Evolutionary conservation across 23 tunicate genomes (phyloP).

Genomic region (Phallusia fumigata): DNA sequence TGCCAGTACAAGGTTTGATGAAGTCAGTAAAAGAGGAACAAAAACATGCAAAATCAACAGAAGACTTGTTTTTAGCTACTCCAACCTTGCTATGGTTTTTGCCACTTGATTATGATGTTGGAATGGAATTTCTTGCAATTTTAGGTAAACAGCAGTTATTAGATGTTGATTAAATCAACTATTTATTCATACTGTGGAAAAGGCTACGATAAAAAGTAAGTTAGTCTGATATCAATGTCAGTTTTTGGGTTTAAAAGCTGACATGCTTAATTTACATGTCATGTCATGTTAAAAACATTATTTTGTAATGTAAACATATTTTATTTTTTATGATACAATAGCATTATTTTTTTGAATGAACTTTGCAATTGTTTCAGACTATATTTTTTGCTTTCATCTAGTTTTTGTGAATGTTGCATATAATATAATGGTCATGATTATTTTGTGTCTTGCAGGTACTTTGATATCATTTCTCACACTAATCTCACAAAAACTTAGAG

Average conservation of each 20-base stretch:
- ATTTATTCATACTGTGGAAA: too few species aligned
- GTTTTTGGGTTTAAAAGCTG: too few species aligned
- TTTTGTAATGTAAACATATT: too few species aligned
- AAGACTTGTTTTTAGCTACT: constrained; percentile 34
- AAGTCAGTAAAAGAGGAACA: constrained; percentile 10
- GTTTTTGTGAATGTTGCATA: too few species aligned
- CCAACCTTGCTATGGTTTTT: constrained; percentile 68
- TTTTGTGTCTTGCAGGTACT: constrained; percentile 43
- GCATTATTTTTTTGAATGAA: too few species aligned
- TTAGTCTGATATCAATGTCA: too few species aligned
- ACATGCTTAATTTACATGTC: too few species aligned
- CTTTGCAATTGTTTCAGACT: too few species aligned
- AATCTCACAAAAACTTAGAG: constrained; percentile 36
- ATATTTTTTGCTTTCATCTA: too few species aligned
- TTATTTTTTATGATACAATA: too few species aligned
- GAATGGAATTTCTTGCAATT: constrained; percentile 43
- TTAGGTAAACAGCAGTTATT: constrained; percentile 44
- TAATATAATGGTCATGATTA: not conserved
- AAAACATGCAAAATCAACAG: constrained; percentile 41
- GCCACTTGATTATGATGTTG: constrained; percentile 33
- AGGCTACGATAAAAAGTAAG: too few species aligned
- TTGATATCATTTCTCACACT: constrained; percentile 49
- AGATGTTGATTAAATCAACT: not conserved
- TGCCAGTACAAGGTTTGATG: constrained; percentile 38
- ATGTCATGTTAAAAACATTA: too few species aligned